phyloP scores from a whole-genome alignment of 2,797 vertebrate species.

The Ambastaia sidthimunki region DNA sequence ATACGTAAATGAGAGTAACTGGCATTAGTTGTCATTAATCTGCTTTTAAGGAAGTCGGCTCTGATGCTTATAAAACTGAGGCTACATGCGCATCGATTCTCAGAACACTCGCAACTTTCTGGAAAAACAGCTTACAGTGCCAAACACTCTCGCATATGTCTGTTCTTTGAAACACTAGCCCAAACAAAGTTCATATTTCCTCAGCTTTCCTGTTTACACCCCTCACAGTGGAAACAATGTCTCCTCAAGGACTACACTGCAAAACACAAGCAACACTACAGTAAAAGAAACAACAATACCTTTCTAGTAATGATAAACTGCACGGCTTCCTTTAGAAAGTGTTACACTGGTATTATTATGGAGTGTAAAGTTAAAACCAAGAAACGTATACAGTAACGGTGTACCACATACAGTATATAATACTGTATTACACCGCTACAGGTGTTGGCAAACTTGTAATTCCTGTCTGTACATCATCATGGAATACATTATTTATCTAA shows the following conservation, averaged over 20 bases:
- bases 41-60: slow-evolving; percentile 27
- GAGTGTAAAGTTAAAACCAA: too few species aligned
- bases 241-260: slow-evolving; percentile 56
- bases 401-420: neutral
- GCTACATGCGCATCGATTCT: slow-evolving; percentile 33
- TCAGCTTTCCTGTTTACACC: slow-evolving; percentile 69
- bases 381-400: too few species aligned
- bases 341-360: neutral
- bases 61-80: slow-evolving; percentile 34
- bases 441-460: neutral
- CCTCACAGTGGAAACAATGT: slow-evolving; percentile 60
- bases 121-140: slow-evolving; percentile 31
- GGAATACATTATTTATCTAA: slow-evolving; percentile 41
- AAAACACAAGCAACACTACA: slow-evolving; percentile 63
- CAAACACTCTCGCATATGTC: slow-evolving; percentile 23
- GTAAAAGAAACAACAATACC: slow-evolving; percentile 38
- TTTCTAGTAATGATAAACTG: neutral
- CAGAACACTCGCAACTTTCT: slow-evolving; percentile 48
- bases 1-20: neutral
- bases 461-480: slow-evolving; percentile 31
- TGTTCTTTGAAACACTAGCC: slow-evolving; percentile 51
- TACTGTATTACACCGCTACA: neutral
- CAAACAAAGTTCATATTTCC: slow-evolving; percentile 64
- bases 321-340: neutral
- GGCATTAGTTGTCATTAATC: neutral